These are phyloP conservation scores for Plebejus argus DNA, from an alignment of 2,888 invertebrate genomes.

Conservation along the genomic window DNA sequence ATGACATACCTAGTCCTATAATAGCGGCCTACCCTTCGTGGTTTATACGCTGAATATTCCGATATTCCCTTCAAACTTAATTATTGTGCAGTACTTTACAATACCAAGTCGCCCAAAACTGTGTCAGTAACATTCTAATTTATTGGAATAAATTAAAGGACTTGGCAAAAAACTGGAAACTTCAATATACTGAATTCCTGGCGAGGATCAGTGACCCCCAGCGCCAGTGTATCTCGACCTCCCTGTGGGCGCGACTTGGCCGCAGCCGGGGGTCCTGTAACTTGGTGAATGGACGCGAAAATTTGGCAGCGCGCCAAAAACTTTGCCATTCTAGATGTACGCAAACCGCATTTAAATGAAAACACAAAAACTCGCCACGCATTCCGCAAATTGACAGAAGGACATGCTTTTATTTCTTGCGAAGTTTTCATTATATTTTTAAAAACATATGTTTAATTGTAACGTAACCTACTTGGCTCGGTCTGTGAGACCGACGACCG, in stretches of 20 bases:
- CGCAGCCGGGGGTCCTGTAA: not conserved
- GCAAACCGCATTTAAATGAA: conserved; percentile 70
- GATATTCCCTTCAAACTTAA: no score
- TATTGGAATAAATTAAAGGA: conserved; percentile 19
- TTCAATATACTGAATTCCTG: conserved; percentile 29
- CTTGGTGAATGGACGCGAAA: conserved; percentile 39
- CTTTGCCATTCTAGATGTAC: conserved; percentile 58
- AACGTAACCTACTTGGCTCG: no score
- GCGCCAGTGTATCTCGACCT: conserved; percentile 35
- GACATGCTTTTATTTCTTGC: not conserved
- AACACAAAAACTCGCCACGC: conserved; percentile 45
- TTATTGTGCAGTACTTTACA: not conserved
- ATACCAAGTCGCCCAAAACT: not conserved
- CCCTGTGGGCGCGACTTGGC: not conserved
- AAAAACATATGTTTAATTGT: not conserved
- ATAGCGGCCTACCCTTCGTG: no score
- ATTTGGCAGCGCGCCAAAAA: conserved; percentile 64
- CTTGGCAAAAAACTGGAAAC: conserved; percentile 10
- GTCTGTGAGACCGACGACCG: no score
- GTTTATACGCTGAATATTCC: no score
- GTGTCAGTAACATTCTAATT: conserved; percentile 21
- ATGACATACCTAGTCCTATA: no score
- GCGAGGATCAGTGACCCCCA: conserved; percentile 40
- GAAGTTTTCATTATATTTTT: not conserved
- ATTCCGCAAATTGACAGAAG: conserved; percentile 1